Base-by-base conservation (phyloP, 2,888 invertebrate species). In the Phyto melanocephala region DNA sequence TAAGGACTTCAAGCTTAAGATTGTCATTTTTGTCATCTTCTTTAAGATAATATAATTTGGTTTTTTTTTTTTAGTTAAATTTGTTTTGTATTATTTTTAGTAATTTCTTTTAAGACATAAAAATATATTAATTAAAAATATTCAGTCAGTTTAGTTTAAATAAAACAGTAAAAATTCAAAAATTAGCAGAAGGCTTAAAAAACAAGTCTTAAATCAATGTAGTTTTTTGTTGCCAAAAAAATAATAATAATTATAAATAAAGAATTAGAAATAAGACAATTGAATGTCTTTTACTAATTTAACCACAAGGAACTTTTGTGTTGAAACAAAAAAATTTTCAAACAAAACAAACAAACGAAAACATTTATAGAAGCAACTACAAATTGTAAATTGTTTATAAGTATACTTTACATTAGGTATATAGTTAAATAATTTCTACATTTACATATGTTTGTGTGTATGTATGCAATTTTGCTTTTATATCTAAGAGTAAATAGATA, bases 121-220 rank as follows among this genome's bases (percentile, higher is more conserved):
- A 81, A 78, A 54, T 71, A 82, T 78, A 71, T 45, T 75, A 79
- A 82, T 82, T 82, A 82, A 82, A 79, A 82, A 79, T 82, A 82
- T 82, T 82, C 82, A 82, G 82, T 82, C 82, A 71, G 82, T 82
- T 70, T 63, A 79, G 78, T 75, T 79, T 75, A 47, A 77, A 58
- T 52, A 35, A 70, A 47, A 82, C n/a, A 82, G 56, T 10, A 71
- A 74, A 71, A 62, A 52, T 15, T 4, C 3, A 47, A 47, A 72
- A 67, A 68, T 45, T 74, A 80, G 22, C 42, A 52, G n/a, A 54
- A 33, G 47, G 6, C 45, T n/a, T 45, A 47, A 42, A 22, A 76
- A 50, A 62, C 45, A 77, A 77, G 45, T 77, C 62, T 77, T 70
- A 33, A 13, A 70, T 22, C 40, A 75, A 10, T 24, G 13, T 60